Conservation (phyloP, 2,113 vertebrate genomes). For the Centropus bengalensis region DNA sequence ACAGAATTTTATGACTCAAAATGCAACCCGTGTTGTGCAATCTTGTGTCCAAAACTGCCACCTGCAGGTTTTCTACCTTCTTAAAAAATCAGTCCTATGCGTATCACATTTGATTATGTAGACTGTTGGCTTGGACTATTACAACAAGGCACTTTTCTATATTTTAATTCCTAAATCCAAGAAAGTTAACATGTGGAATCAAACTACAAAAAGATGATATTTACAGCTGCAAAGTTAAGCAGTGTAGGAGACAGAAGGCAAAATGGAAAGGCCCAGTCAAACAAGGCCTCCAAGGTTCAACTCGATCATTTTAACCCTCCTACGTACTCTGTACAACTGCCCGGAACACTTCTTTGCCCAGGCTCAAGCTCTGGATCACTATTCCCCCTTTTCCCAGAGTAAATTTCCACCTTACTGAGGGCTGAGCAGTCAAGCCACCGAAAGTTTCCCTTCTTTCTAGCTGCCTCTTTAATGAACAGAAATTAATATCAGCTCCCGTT, state of each 20-base stretch:
- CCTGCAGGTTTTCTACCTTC: background rate
- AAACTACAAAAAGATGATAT: background rate
- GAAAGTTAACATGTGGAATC: background rate
- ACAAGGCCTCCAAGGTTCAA: background rate
- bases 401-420: background rate
- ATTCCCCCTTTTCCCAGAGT: background rate
- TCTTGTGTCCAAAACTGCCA: background rate
- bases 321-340: background rate
- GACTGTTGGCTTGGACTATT: background rate
- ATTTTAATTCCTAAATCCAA: background rate
- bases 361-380: background rate
- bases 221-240: background rate
- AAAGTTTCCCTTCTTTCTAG: background rate
- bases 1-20: background rate
- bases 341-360: background rate
- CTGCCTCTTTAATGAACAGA: background rate
- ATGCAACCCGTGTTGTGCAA: fast-evolving
- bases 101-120: background rate
- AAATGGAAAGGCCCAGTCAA: background rate
- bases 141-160: background rate
- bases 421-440: background rate
- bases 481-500: fast-evolving
- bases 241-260: background rate
- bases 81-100: background rate
- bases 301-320: background rate